Base-by-base conservation (phyloP, 1,140 invertebrate species). In the Solen grandis region DNA sequence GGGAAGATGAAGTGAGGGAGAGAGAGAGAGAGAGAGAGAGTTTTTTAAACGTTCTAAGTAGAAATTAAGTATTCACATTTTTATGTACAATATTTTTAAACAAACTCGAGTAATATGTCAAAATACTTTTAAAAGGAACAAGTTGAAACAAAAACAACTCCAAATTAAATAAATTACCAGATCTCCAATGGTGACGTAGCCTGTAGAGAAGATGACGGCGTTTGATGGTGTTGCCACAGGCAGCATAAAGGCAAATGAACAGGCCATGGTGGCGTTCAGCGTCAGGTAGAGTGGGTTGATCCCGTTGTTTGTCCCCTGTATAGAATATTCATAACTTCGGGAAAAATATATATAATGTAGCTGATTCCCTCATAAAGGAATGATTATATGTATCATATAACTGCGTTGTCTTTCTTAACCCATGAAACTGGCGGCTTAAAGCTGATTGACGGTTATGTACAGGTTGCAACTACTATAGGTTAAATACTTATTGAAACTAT, bases 181-280 rank as follows among this genome's bases (percentile, higher is more conserved):
- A 54, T 93, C 92, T 31, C 77, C 81, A 41, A 93, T 88, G 25
- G 81, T 85, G 1, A 93, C 65, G 41, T 88, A 87, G 33, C 92
- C 92, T 27, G 85, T 85, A 10, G 90, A 96, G 55, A 96, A 96
- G 0, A 97, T 97, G 65, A 99, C 97, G 0, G 97, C 97, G 92
- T 99, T 99, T n/a, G 97, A 97, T 5, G 97, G 97, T 5, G 95
- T 96, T 19, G 95, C 95, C 1, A 97, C 96, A 1, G 97, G 97
- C 87, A 96, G 90, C 92, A 96, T 95, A 87, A 95, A 95, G 29
- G 94, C 94, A 85, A 93, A 97, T 5, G 96, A 97, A 90, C 96
- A 97, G 94, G 94, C 57, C 96, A 91, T 90, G 0, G 96, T 94
- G 0, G 96, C 95, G 0, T 97, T 97, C 77, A 98, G 91, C 94